Evolutionary conservation across 2,797 vertebrate species (phyloP), one percentile per base, ranked within the genome.

Genomic region (Alectoris magna): DNA sequence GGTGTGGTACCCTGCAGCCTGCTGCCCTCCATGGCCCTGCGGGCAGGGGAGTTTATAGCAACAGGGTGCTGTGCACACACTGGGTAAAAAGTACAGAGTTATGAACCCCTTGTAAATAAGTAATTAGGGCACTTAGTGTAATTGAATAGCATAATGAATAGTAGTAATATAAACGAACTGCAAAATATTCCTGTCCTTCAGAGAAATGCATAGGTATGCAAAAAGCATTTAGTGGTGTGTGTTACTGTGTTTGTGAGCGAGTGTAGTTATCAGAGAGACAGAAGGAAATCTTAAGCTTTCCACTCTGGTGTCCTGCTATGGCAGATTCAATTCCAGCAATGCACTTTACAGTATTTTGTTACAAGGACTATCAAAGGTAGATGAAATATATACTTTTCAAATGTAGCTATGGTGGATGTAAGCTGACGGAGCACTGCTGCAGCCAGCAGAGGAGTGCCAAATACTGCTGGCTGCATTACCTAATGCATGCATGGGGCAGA

Each of bases 71-170:
- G 67, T 78, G 86, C 62, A 76, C 87, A 89, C 34, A 6, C 82
- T 3, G 6, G 75, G 70, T 88, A 84, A 43, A 55, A 85, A 91
- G 78, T 94, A 80, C 76, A 80, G 79, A 22, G 29, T 94, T 94
- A 95, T 90, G 80, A 94, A 88, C 66, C 78, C 77, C 88, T 94
- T 93, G 88, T 94, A 97, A 97, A 96, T 94, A 97, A 97, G 90
- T 95, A 84, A 93, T 95, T 95, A 96, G 94, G 91, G 85, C 91
- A 92, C 72, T 90, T 91, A 74, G n/a, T 39, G 56, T 93, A 96
- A 97, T 88, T 96, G 93, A 96, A 88, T 93, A 95, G 63, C 86
- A 73, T 91, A 95, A 96, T 96, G 95, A 97, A 96, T 96, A 94
- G 86, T n/a, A 81, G 67, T 56, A 84, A 53, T 69, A 88, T 66